These are phyloP conservation scores for Parambassis ranga DNA, from an alignment of 2,797 vertebrate species.

Conservation along the genomic window DNA sequence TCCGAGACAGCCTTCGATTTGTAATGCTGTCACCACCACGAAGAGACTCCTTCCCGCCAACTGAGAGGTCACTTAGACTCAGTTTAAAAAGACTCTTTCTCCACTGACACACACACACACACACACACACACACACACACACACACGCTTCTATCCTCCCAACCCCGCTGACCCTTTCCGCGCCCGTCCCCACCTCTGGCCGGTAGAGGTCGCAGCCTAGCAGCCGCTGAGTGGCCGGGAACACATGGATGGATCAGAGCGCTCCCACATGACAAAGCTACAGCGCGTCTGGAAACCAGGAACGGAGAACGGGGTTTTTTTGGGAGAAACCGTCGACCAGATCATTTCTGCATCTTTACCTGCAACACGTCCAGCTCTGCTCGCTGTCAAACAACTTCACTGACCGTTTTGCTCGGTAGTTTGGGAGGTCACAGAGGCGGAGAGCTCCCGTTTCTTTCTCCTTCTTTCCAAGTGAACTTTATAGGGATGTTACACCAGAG, in stretches of 20 bases:
- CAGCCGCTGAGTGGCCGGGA: slow-evolving; percentile 48
- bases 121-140: too few relatives aligned
- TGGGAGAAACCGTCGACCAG: slow-evolving; percentile 39
- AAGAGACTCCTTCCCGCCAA: not conserved
- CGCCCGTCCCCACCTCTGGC: slow-evolving; percentile 46
- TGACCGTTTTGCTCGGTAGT: slow-evolving; percentile 5
- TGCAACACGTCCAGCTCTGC: not conserved
- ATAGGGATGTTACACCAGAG: slow-evolving; percentile 59
- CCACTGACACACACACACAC: too few relatives aligned
- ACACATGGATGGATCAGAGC: slow-evolving; percentile 66
- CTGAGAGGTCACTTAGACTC: not conserved
- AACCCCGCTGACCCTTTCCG: not conserved
- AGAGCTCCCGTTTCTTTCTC: not conserved
- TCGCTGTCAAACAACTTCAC: slow-evolving; percentile 33
- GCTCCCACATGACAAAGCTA: slow-evolving; percentile 75
- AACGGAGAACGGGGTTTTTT: slow-evolving; percentile 47
- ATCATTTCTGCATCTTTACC: slow-evolving; percentile 22
- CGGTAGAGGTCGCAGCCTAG: slow-evolving; percentile 82
- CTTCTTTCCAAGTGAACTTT: slow-evolving; percentile 67
- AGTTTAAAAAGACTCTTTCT: not conserved
- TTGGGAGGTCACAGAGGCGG: not conserved
- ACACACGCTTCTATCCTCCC: not conserved
- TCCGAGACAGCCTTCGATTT: too few relatives aligned
- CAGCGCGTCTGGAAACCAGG: slow-evolving; percentile 69
- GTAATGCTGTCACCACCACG: not conserved